Percentiles rank a stretch among this genome's conserved stretches.
Conservation (phyloP, 2,888 invertebrate genomes). For the Pterobdella sp. region DNA sequence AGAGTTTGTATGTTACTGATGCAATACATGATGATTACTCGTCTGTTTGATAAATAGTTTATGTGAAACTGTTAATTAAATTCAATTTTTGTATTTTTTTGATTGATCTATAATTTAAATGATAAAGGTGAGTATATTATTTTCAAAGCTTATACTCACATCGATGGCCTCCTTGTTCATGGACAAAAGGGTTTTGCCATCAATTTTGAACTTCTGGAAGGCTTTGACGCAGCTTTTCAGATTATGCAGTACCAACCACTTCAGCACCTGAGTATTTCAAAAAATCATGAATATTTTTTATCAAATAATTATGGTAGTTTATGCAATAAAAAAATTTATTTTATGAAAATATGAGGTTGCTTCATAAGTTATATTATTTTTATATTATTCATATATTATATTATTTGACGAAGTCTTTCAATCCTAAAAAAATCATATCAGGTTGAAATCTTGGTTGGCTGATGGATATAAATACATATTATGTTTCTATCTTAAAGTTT, state of each 20-base stretch:
- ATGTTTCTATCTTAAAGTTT: too few species aligned
- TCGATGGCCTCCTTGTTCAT: background rate
- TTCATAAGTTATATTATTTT: too few species aligned
- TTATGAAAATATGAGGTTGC: too few species aligned
- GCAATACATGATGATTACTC: background rate
- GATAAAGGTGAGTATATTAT: background rate
- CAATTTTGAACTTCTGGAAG: background rate
- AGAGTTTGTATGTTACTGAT: background rate
- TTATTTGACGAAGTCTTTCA: too few species aligned
- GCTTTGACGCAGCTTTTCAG: background rate
- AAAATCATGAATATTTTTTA: too few species aligned
- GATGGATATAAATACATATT: too few species aligned
- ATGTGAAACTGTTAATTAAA: background rate
- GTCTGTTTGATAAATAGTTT: background rate
- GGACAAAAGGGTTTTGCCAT: background rate
- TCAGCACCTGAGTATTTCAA: too few species aligned
- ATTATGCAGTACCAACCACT: slow-evolving; percentile 9
- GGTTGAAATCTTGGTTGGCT: too few species aligned
- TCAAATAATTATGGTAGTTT: too few species aligned
- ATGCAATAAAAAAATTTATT: too few species aligned
- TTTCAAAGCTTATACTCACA: background rate
- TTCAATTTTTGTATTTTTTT: background rate
- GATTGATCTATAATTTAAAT: background rate
- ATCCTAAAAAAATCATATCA: too few species aligned
- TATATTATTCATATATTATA: too few species aligned